These are phyloP conservation scores for Gadus chalcogrammus DNA, from an alignment of 2,113 vertebrate species.

Conservation along the genomic window DNA sequence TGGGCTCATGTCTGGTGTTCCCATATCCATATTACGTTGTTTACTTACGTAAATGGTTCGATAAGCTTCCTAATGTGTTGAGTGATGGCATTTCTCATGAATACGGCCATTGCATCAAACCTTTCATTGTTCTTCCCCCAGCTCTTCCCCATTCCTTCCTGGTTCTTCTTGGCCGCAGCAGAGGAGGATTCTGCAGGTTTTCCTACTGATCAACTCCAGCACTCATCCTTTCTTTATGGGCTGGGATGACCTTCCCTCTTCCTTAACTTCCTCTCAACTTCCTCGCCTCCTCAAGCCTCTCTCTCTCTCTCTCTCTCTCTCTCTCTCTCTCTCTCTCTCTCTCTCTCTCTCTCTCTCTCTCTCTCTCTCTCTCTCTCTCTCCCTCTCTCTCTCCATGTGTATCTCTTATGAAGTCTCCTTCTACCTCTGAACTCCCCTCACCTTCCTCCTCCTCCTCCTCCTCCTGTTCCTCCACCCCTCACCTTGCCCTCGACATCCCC, in stretches of 20 bases:
- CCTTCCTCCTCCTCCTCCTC: constrained; percentile 37
- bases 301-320: constrained; percentile 25
- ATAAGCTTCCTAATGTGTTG: no score
- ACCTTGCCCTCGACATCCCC: constrained; percentile 50
- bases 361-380: background rate
- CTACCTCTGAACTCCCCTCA: constrained; percentile 44
- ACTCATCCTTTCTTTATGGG: background rate
- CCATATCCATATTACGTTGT: no score
- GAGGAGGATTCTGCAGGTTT: no score
- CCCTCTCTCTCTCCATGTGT: constrained; percentile 33
- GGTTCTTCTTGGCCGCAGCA: no score
- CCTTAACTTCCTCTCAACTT: background rate
- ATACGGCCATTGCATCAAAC: no score
- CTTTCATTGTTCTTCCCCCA: no score
- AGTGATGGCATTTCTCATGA: no score
- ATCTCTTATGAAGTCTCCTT: background rate
- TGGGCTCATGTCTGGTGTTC: no score
- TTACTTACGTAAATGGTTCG: no score
- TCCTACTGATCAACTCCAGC: no score
- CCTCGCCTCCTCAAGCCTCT: background rate
- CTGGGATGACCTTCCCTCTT: background rate
- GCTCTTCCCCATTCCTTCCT: no score
- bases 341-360: no score
- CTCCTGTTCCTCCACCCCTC: constrained; percentile 56
- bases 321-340: constrained; percentile 12